Conservation (phyloP, 2,888 invertebrate genomes). For the Agrochola circellaris region DNA sequence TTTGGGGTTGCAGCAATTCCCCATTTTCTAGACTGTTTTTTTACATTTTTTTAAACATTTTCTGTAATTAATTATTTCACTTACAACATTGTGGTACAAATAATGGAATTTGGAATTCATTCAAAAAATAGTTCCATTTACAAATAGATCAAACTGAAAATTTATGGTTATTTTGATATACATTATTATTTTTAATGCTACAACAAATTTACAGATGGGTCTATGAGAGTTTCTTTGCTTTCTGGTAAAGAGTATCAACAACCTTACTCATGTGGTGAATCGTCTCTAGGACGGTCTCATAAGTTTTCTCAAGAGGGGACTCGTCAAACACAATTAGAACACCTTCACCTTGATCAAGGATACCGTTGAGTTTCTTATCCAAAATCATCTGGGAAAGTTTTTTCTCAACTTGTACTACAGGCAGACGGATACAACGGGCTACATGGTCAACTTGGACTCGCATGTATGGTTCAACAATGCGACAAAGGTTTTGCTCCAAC, state of each 20-base stretch:
- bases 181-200: conserved; percentile 86
- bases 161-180: conserved; percentile 87
- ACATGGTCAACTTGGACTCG: conserved; percentile 98
- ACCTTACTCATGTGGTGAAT: conserved; percentile 99
- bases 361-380: conserved; percentile 99
- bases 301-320: conserved; percentile 98
- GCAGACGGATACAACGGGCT: conserved; percentile 96
- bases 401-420: conserved; percentile 98
- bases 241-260: conserved; percentile 99
- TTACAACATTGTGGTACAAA: conserved; percentile 78
- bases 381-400: conserved; percentile 99
- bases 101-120: conserved; percentile 81
- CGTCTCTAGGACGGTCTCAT: conserved; percentile 98
- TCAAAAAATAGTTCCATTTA: conserved; percentile 87
- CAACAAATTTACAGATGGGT: conserved; percentile 85
- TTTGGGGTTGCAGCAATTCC: conserved; percentile 73
- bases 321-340: conserved; percentile 99
- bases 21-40: conserved; percentile 70
- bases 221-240: conserved; percentile 99
- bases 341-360: conserved; percentile 99
- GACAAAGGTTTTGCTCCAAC: conserved; percentile 99
- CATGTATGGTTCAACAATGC: conserved; percentile 99
- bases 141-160: conserved; percentile 84
- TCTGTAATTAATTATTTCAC: conserved; percentile 74
- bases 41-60: conserved; percentile 70